Evolutionary conservation across 2,888 invertebrate species (phyloP), one percentile per base, ranked within the genome.

Genomic region (Thymelicus acteon): DNA sequence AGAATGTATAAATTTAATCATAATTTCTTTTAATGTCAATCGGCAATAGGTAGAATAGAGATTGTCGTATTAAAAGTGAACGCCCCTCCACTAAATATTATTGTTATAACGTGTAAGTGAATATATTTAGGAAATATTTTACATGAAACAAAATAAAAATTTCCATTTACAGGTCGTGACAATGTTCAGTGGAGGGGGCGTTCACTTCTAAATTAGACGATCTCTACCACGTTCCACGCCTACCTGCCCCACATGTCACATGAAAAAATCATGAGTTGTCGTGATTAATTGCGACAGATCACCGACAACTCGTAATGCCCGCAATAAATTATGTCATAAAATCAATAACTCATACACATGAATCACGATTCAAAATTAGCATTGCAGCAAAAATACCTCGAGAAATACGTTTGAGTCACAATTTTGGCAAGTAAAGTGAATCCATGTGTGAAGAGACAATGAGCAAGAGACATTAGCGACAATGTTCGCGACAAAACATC

Each of bases 401-500:
- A 82, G 78, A 78, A 81, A 81, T 77, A 77, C 74, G 73, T 75
- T 81, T 89, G 91, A 91, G 78, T 91, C 90, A 92, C 81, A 78
- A 79, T 82, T 86, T 90, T 92, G 92, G 92, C 92, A 89, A 86
- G 78, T 77, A 81, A 77, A 77, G 78, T 73, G 76, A 79, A 80
- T 82, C 83, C 83, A 82, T 84, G 85, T 78, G 79, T 78, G 76
- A 81, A 76, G 82, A 82, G 80, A 82, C 84, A 85, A 85, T 84
- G 85, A 82, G 80, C 80, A 82, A 82, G 78, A 80, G 80, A 76
- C 77, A 74, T 76, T 66, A 39, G 54, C 75, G 73, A 75, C 75
- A 73, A 70, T 78, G 76, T 74, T 73, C 40, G 77, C 75, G 76
- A 78, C 83, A 77, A 77, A 78, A 81, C 78, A 81, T 76, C 64